Evolutionary conservation across 2,113 vertebrate species (phyloP).

Genomic region (Xyrauchen texanus): DNA sequence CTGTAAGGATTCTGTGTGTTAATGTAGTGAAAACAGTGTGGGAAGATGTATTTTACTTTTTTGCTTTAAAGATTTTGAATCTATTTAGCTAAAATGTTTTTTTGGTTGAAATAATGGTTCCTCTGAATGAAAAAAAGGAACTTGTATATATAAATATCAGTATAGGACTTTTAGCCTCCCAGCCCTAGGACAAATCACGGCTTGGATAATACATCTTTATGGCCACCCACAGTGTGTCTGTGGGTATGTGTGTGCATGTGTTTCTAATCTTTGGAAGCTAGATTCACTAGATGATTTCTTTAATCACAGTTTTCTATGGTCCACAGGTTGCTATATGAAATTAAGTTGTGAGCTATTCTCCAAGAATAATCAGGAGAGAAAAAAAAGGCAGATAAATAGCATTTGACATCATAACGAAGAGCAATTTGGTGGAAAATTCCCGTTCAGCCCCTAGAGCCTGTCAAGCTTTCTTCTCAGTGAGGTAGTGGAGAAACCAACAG

Average conservation of each 20-base stretch:
- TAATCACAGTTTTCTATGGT: slow-evolving; percentile 7
- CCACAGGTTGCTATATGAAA: background rate
- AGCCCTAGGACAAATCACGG: background rate
- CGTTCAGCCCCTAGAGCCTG: background rate
- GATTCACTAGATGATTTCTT: slow-evolving; percentile 14
- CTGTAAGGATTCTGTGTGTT: too few species aligned
- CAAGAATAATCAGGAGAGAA: too few species aligned
- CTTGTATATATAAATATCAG: too few species aligned
- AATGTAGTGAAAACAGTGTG: too few species aligned
- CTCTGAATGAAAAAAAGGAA: too few species aligned
- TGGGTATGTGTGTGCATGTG: background rate
- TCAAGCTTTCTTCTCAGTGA: too few species aligned
- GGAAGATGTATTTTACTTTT: too few species aligned
- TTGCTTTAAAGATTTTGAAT: too few species aligned
- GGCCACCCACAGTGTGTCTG: slow-evolving; percentile 15
- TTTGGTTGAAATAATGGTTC: too few species aligned
- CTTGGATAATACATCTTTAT: background rate
- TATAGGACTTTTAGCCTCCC: too few species aligned
- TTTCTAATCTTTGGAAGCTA: slow-evolving; percentile 15
- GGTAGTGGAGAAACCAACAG: too few species aligned
- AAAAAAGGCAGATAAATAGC: background rate
- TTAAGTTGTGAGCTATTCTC: slow-evolving; percentile 16
- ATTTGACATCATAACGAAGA: slow-evolving; percentile 15
- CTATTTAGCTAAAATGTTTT: too few species aligned
- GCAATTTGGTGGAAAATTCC: background rate